Conservation (phyloP, 2,888 invertebrate genomes). For the Eristalinus aeneus region DNA sequence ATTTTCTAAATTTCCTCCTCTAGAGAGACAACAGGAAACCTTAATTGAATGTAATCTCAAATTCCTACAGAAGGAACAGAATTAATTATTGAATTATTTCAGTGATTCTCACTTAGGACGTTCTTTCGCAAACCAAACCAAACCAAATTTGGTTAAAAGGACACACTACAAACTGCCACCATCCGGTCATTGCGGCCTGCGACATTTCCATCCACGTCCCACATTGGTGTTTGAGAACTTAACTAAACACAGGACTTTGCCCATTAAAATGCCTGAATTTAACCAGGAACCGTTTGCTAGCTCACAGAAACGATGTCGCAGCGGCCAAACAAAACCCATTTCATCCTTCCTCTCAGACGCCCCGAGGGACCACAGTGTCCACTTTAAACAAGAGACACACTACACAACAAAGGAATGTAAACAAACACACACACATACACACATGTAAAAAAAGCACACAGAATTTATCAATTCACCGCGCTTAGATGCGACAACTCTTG, state of each 20-base stretch:
- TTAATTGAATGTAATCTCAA: too few species aligned
- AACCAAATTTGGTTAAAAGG: too few species aligned
- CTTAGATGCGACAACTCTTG: constrained; percentile 13
- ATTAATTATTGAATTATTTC: too few species aligned
- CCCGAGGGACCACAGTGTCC: background rate
- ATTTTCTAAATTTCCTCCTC: too few species aligned
- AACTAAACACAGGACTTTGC: background rate
- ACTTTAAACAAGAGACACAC: background rate
- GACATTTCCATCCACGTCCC: background rate
- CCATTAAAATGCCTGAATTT: constrained; percentile 16
- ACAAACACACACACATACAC: too few species aligned
- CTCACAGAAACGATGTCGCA: background rate
- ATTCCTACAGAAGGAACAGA: too few species aligned
- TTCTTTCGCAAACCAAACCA: too few species aligned
- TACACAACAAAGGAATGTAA: background rate
- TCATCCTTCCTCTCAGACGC: background rate
- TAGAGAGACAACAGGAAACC: too few species aligned
- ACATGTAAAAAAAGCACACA: background rate
- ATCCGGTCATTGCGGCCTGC: background rate
- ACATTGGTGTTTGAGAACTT: background rate
- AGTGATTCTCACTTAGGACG: too few species aligned
- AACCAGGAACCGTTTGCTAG: constrained; percentile 11
- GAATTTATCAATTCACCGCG: constrained; percentile 22
- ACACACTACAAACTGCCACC: too few species aligned
- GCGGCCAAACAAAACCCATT: constrained; percentile 19